A percentile compares a stretch with the other conserved stretches of the same genome.
Evolutionary conservation across 1,140 invertebrate genomes (phyloP).

Genomic region (Agraylea sexmaculata): DNA sequence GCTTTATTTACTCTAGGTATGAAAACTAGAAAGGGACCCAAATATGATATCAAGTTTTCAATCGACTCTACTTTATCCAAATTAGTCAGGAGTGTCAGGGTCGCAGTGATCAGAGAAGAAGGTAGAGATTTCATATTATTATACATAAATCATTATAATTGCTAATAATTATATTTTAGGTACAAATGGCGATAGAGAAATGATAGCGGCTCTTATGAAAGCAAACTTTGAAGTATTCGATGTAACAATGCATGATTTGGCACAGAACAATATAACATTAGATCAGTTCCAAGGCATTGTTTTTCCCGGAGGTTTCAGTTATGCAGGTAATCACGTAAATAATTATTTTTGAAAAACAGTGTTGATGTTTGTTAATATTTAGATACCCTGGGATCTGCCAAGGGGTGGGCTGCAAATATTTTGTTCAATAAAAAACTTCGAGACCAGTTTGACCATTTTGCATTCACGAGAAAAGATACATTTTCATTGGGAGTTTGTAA

Average conservation of each 20-base stretch:
- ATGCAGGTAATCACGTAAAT: constrained; percentile 54
- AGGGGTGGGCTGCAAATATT: constrained; percentile 93
- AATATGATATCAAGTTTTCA: constrained; percentile 60
- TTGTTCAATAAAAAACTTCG: constrained; percentile 55
- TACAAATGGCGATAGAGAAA: constrained; percentile 92
- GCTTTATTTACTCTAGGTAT: constrained; percentile 28
- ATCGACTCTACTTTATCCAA: constrained; percentile 41
- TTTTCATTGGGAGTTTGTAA: constrained; percentile 97
- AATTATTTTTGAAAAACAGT: constrained; percentile 11
- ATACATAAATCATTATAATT: constrained; percentile 5
- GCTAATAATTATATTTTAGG: constrained; percentile 24
- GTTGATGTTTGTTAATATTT: constrained; percentile 20
- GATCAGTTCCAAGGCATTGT: constrained; percentile 78
- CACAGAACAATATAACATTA: constrained; percentile 54
- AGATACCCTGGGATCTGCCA: constrained; percentile 94
- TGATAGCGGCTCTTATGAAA: constrained; percentile 85
- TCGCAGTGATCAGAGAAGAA: constrained; percentile 92
- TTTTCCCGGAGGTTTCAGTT: constrained; percentile 96
- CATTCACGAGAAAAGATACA: constrained; percentile 55
- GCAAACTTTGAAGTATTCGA: constrained; percentile 90
- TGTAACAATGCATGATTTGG: constrained; percentile 82
- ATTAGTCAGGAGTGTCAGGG: constrained; percentile 43
- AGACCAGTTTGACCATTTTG: constrained; percentile 63
- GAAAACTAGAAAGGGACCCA: constrained; percentile 45
- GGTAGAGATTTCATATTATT: constrained; percentile 39